Percentiles rank a stretch among this genome's conserved stretches.
phyloP scores from a whole-genome alignment of 1,140 invertebrate species.

The Lordiphosa collinella region DNA sequence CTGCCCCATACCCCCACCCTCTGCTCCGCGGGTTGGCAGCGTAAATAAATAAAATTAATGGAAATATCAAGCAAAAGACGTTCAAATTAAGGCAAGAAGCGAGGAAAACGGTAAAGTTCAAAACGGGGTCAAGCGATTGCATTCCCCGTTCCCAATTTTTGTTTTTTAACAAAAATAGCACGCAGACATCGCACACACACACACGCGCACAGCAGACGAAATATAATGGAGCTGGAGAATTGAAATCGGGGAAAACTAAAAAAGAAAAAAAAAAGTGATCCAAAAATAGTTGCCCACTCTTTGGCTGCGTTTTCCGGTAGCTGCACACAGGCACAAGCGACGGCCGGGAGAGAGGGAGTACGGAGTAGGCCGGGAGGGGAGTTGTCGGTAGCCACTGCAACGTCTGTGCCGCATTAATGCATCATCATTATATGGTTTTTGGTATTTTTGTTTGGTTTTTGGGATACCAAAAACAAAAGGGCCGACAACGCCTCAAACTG shows the following conservation, averaged over 20 bases:
- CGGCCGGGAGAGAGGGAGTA: too few relatives aligned
- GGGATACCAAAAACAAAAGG: slow-evolving; percentile 28
- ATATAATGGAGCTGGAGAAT: slow-evolving; percentile 11
- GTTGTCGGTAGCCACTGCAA: slow-evolving; percentile 20
- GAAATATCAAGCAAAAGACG: slow-evolving; percentile 46
- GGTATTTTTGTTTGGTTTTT: slow-evolving; percentile 2
- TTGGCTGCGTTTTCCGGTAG: slow-evolving; percentile 34
- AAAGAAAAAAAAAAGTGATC: slow-evolving; percentile 1
- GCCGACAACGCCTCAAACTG: slow-evolving; percentile 29
- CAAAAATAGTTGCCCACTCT: slow-evolving; percentile 29
- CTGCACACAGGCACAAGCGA: slow-evolving; percentile 3
- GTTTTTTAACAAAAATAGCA: slow-evolving; percentile 58
- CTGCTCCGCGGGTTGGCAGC: slow-evolving; percentile 24
- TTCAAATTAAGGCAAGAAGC: slow-evolving; percentile 23
- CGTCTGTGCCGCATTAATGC: slow-evolving; percentile 60
- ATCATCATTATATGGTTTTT: slow-evolving; percentile 36
- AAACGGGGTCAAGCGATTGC: slow-evolving; percentile 74
- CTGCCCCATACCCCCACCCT: background rate
- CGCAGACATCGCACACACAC: slow-evolving; percentile 25
- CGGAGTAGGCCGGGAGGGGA: too few relatives aligned
- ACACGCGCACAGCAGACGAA: too few relatives aligned
- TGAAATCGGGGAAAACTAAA: slow-evolving; percentile 6
- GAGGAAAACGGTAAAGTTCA: background rate
- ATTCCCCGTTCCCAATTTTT: slow-evolving; percentile 19
- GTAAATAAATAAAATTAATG: slow-evolving; percentile 67